phyloP scores from a whole-genome alignment of 2,888 invertebrate species.

The Idaea straminata region DNA sequence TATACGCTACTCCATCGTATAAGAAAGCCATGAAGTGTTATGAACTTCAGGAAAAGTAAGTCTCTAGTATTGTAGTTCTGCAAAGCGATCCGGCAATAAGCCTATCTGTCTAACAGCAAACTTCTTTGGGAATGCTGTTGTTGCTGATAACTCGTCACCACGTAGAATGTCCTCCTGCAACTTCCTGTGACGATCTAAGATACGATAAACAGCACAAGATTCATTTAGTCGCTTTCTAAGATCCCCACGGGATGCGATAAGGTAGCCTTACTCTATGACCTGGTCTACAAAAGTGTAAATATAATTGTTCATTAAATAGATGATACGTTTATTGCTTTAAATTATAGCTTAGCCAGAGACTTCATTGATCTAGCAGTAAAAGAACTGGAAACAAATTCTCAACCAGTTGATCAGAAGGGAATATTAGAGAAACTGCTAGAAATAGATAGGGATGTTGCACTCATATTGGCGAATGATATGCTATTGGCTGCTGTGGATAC shows the following conservation, averaged over 20 bases:
- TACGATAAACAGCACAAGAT: not conserved
- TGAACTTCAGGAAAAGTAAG: conserved; percentile 19
- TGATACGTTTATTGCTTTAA: conserved; percentile 3
- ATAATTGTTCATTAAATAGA: not conserved
- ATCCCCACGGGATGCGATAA: not conserved
- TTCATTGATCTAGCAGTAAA: conserved; percentile 39
- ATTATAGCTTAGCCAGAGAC: conserved; percentile 31
- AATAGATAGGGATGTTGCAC: conserved; percentile 77
- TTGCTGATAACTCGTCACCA: too few species aligned
- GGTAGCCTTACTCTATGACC: not conserved
- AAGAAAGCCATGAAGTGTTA: conserved; percentile 43
- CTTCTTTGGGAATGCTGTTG: too few species aligned
- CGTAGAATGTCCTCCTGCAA: too few species aligned
- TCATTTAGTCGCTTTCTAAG: not conserved
- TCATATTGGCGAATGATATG: conserved; percentile 83
- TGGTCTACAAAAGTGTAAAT: not conserved
- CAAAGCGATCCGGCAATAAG: too few species aligned
- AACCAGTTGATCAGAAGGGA: conserved; percentile 58
- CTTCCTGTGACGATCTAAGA: not conserved
- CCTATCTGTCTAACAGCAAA: too few species aligned
- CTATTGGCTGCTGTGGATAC: conserved; percentile 84
- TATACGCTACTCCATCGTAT: conserved; percentile 37
- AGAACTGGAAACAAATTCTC: conserved; percentile 32
- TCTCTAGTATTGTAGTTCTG: not conserved
- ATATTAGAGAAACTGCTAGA: conserved; percentile 81